Evolutionary conservation across 2,888 invertebrate species (phyloP).

Genomic region (Dasysyrphus tricinctus): DNA sequence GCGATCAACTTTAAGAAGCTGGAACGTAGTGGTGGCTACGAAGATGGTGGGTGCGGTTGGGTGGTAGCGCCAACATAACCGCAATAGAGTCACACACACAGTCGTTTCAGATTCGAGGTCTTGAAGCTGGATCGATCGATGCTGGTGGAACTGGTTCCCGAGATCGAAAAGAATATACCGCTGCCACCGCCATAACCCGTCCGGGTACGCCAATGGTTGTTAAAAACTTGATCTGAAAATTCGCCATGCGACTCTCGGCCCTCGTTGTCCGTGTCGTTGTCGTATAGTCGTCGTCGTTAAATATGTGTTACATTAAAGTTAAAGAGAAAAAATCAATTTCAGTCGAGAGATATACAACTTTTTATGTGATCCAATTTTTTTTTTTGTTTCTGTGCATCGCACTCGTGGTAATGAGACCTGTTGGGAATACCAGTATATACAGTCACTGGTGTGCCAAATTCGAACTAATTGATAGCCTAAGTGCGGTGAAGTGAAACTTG

Average conservation of each 20-base stretch:
- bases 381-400: background rate
- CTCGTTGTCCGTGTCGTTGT: conserved; percentile 1
- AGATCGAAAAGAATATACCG: conserved; percentile 35
- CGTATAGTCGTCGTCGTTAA: conserved; percentile 5
- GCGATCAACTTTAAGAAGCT: conserved; percentile 62
- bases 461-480: conserved; percentile 55
- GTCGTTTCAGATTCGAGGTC: conserved; percentile 63
- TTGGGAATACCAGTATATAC: conserved; percentile 52
- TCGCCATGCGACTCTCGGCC: conserved; percentile 46
- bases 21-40: background rate
- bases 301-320: conserved; percentile 63
- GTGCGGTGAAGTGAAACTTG: conserved; percentile 58
- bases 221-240: conserved; percentile 58
- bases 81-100: conserved; percentile 23
- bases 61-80: conserved; percentile 24
- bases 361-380: conserved; percentile 52
- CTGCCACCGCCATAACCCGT: conserved; percentile 8
- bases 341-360: conserved; percentile 39
- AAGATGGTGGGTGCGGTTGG: background rate
- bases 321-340: conserved; percentile 45
- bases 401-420: conserved; percentile 59
- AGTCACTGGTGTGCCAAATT: conserved; percentile 56
- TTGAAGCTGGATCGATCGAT: conserved; percentile 41
- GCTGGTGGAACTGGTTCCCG: conserved; percentile 59
- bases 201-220: background rate